Evolutionary conservation across 1,140 invertebrate species (phyloP), one percentile per base, ranked within the genome.

Genomic region (Sinella curviseta): DNA sequence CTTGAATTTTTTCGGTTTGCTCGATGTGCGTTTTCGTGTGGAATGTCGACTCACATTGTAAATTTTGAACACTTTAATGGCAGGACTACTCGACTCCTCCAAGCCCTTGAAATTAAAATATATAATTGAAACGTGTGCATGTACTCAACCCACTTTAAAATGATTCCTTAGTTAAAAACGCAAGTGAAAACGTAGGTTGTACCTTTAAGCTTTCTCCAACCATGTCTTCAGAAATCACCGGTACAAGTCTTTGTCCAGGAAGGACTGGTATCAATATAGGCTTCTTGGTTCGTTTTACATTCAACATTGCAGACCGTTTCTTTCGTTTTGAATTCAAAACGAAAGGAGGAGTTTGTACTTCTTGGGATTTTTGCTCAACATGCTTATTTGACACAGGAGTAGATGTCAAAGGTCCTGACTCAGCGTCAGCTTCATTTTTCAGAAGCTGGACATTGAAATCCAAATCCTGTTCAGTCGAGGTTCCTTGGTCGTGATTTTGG

Each of bases 241-340:
- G 78, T 1, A 82, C 33, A 20, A 78, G 34, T 16, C 39, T 78
- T 54, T 82, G 78, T 16, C 67, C 77, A 4, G 34, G 48, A 24
- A 60, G 55, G 17, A 76, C n/a, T n/a, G n/a, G n/a, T 12, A 80
- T 76, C 34, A 82, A 60, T 35, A 80, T 74, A 14, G 81, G 35
- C 31, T 76, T 80, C 24, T 78, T 54, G 30, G 78, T 78, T 39
- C 75, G 30, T 28, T 82, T 82, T 3, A 80, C 74, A 74, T 79
- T 82, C 17, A 82, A n/a, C 16, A 76, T 12, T 36, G 34, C 55
- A 8, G 77, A 78, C 24, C 81, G 65, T 30, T 77, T 35, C 35
- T 79, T 75, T 30, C 74, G 3, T 54, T 75, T 75, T 20, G 28
- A 4, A 20, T 54, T 70, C 24, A 33, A 3, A 8, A 30, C 3